phyloP scores from a whole-genome alignment of 2,113 vertebrate species.

The Sebastes schlegelii region DNA sequence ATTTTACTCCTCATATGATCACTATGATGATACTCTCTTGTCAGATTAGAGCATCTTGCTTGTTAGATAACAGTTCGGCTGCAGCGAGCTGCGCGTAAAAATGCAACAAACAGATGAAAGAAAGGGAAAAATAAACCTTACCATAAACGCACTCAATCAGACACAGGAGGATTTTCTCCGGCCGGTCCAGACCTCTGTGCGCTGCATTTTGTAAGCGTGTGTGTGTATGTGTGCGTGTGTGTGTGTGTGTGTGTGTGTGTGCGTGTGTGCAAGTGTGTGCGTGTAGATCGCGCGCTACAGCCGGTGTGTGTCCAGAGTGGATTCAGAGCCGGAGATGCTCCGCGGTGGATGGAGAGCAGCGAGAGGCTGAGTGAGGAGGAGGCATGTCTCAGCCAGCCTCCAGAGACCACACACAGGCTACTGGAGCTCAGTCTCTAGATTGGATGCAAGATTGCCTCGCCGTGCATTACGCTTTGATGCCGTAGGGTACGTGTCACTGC shows the following conservation, averaged over 20 bases:
- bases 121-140: slow-evolving; percentile 35
- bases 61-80: background rate
- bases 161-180: slow-evolving; percentile 8
- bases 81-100: slow-evolving; percentile 14
- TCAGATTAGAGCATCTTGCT: background rate
- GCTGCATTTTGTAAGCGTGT: slow-evolving; percentile 47
- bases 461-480: slow-evolving; percentile 50
- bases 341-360: slow-evolving; percentile 51
- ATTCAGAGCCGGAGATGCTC: slow-evolving; percentile 59
- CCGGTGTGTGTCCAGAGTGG: slow-evolving; percentile 52
- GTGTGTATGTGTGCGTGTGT: background rate
- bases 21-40: background rate
- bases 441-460: slow-evolving; percentile 52
- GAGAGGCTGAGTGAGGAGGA: slow-evolving; percentile 48
- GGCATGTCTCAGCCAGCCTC: slow-evolving; percentile 26
- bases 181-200: slow-evolving; percentile 21
- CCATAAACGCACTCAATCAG: slow-evolving; percentile 57
- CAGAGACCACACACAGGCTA: slow-evolving; percentile 44
- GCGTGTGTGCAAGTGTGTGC: background rate
- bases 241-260: background rate
- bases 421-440: slow-evolving; percentile 48
- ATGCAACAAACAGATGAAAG: background rate
- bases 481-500: slow-evolving; percentile 46
- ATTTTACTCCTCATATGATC: background rate
- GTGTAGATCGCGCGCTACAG: slow-evolving; percentile 28